Conservation (phyloP, 1,140 invertebrate genomes). For the Mamestra configurata region DNA sequence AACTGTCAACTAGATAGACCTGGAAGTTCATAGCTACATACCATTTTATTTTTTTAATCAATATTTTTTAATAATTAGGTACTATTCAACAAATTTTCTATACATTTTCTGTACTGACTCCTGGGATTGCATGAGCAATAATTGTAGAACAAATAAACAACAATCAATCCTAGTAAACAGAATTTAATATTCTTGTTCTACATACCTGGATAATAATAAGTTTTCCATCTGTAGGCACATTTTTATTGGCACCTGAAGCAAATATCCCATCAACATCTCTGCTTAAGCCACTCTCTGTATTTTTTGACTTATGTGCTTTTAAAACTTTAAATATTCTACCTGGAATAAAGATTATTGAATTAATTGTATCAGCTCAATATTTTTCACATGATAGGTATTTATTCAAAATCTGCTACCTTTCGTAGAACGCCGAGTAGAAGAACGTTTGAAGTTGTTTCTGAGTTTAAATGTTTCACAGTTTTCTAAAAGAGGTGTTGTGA, state of each 20-base stretch:
- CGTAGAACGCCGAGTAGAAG: conserved; percentile 79
- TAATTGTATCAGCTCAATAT: no score
- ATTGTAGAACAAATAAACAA: no score
- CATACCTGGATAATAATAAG: conserved; percentile 75
- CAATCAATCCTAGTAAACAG: no score
- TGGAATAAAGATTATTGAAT: conserved; percentile 53
- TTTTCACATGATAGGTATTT: no score
- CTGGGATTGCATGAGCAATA: no score
- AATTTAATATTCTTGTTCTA: conserved; percentile 6
- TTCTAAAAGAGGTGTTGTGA: conserved; percentile 76
- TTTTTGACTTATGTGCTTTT: conserved; percentile 73
- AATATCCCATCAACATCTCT: conserved; percentile 45
- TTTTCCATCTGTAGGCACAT: conserved; percentile 58
- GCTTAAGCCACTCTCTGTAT: conserved; percentile 56
- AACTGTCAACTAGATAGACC: no score
- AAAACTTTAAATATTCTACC: conserved; percentile 82
- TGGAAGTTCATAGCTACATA: no score
- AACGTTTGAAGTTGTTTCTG: conserved; percentile 82
- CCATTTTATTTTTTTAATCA: no score
- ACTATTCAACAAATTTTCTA: no score
- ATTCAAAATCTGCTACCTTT: no score
- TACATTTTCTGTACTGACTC: no score
- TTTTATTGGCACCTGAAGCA: neutral
- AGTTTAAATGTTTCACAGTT: conserved; percentile 82
- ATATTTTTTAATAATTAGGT: no score